Evolutionary conservation across 92 coral and sea anemone species (phyloP).

Genomic region (Nematostella vectensis): DNA sequence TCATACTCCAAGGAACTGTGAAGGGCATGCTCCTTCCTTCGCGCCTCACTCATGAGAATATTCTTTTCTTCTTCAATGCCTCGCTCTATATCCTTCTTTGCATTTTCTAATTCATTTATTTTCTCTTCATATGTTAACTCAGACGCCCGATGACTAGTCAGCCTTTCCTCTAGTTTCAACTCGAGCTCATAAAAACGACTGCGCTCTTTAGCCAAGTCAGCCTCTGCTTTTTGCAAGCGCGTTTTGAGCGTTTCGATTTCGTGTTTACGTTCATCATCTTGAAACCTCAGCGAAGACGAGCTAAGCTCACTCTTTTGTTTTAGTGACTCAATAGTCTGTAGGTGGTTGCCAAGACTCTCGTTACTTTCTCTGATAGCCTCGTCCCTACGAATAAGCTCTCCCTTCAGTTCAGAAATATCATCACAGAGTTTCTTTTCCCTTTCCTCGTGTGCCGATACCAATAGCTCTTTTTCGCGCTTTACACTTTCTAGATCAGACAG

Average conservation of each 20-base stretch:
- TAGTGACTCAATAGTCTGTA: not conserved
- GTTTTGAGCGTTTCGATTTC: not conserved
- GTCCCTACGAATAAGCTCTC: slow-evolving; percentile 9
- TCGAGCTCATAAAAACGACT: slow-evolving; percentile 7
- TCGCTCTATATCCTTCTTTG: slow-evolving; percentile 5
- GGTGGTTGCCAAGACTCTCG: slow-evolving; percentile 5
- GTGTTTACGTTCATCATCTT: slow-evolving; percentile 14
- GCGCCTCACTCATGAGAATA: not conserved
- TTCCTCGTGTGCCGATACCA: not conserved
- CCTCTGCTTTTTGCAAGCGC: slow-evolving; percentile 6
- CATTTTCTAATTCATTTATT: not conserved
- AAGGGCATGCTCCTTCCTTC: slow-evolving; percentile 12
- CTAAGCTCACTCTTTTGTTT: not conserved
- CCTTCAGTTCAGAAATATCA: slow-evolving; percentile 2
- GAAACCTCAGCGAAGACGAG: slow-evolving; percentile 5
- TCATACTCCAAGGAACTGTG: slow-evolving; percentile 7
- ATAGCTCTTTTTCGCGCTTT: slow-evolving; percentile 5
- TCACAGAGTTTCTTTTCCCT: not conserved
- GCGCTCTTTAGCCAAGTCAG: slow-evolving; percentile 3
- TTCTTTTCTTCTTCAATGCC: slow-evolving; percentile 9
- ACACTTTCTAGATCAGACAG: slow-evolving; percentile 5
- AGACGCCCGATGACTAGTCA: not conserved
- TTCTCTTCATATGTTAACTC: not conserved
- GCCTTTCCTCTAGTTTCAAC: slow-evolving; percentile 7
- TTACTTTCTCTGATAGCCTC: slow-evolving; percentile 7